Conservation (phyloP, 2,888 invertebrate genomes). For the Stegana nigrithorax region DNA sequence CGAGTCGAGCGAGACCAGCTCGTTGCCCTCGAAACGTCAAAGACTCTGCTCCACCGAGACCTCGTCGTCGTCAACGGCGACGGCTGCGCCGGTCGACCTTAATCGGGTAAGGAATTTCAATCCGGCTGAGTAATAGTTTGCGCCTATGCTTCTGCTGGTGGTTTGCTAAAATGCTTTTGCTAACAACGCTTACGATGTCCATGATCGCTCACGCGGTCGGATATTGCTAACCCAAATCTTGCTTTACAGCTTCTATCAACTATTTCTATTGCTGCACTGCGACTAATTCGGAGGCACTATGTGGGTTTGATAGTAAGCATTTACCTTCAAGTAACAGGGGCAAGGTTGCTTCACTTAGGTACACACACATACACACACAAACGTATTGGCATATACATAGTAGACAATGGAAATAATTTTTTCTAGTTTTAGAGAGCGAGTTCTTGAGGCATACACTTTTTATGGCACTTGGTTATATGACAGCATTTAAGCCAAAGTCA, state of each 20-base stretch:
- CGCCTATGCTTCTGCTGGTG: constrained; percentile 36
- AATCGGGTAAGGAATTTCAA: constrained; percentile 64
- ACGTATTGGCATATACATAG: too few relatives aligned
- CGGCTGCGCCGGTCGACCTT: constrained; percentile 71
- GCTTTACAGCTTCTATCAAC: constrained; percentile 32
- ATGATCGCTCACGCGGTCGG: constrained; percentile 18
- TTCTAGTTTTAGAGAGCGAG: too few relatives aligned
- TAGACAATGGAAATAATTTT: too few relatives aligned
- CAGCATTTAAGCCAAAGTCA: too few relatives aligned
- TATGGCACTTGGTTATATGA: too few relatives aligned
- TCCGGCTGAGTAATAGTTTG: constrained; percentile 41
- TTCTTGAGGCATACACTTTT: too few relatives aligned
- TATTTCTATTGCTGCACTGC: constrained; percentile 2
- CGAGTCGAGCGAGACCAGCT: constrained; percentile 55
- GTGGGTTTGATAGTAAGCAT: too few relatives aligned
- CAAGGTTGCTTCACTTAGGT: too few relatives aligned
- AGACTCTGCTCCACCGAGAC: constrained; percentile 70
- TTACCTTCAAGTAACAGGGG: too few relatives aligned
- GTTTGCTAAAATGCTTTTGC: constrained; percentile 50
- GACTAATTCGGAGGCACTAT: too few relatives aligned
- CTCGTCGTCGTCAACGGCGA: too few relatives aligned
- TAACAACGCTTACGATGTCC: constrained; percentile 36
- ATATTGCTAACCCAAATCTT: constrained; percentile 30
- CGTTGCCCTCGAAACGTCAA: constrained; percentile 62
- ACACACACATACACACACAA: too few relatives aligned